Evolutionary conservation across 92 coral and sea anemone genomes (phyloP).

Genomic region (Phenganax subtilis): DNA sequence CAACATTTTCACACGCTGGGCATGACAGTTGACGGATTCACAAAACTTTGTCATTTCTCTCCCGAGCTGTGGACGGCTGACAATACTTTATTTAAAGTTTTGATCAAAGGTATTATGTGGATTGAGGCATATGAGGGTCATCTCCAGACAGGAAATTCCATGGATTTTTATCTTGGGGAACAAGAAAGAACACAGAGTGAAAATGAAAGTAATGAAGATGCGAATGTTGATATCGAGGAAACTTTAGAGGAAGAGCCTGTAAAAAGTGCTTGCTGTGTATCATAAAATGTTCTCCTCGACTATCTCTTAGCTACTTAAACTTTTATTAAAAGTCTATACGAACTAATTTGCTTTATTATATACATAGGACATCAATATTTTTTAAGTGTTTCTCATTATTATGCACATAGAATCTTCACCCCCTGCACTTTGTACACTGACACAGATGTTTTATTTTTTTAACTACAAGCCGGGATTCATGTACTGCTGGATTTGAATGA

Average conservation of each 20-base stretch:
- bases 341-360: background rate
- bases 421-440: background rate
- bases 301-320: background rate
- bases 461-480: background rate
- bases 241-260: background rate
- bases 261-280: background rate
- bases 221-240: background rate
- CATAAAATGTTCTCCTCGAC: background rate
- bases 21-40: slow-evolving; percentile 33
- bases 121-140: slow-evolving; percentile 50
- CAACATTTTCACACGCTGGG: background rate
- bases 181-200: background rate
- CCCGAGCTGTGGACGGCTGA: slow-evolving; percentile 36
- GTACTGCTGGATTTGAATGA: background rate
- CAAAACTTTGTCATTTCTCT: slow-evolving; percentile 36
- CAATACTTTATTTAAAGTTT: slow-evolving; percentile 38
- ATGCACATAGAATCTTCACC: background rate
- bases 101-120: slow-evolving; percentile 46
- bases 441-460: background rate
- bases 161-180: slow-evolving; percentile 27
- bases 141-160: slow-evolving; percentile 19
- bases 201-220: background rate
- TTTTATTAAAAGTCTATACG: background rate
- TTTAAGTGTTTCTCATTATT: background rate
- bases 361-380: background rate